Evolutionary conservation across 1,140 invertebrate genomes (phyloP).

Genomic region (Branchinecta lynchi): DNA sequence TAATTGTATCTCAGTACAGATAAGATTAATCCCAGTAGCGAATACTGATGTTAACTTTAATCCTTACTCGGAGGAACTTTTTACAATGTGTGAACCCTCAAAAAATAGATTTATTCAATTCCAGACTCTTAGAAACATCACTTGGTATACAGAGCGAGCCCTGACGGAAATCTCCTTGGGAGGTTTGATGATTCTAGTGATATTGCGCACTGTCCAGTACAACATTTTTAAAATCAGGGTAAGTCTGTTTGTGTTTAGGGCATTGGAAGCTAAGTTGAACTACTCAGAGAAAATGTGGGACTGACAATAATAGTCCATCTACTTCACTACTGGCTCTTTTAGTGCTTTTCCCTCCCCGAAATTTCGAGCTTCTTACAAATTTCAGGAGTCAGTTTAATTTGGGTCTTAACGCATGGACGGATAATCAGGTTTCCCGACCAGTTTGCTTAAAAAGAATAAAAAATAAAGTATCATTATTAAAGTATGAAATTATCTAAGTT

Average conservation of each 20-base stretch:
- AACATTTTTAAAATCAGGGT: slow-evolving; percentile 91
- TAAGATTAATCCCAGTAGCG: no score
- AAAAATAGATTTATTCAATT: slow-evolving; percentile 25
- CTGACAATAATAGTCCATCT: neutral
- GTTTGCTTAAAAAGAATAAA: no score
- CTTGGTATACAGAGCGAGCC: slow-evolving; percentile 79
- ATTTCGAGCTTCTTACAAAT: no score
- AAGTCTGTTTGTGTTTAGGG: slow-evolving; percentile 25
- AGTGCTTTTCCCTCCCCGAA: neutral
- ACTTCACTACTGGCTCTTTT: slow-evolving; percentile 2
- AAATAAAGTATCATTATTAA: no score
- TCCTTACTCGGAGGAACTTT: no score
- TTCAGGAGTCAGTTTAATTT: no score
- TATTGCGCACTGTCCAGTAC: slow-evolving; percentile 90
- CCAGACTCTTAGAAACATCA: slow-evolving; percentile 65
- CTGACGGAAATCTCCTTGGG: slow-evolving; percentile 85
- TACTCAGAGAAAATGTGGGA: neutral
- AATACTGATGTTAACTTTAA: no score
- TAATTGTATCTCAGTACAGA: no score
- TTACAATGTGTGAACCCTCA: no score
- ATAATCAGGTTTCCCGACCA: no score
- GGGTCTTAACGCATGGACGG: no score
- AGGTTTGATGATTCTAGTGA: slow-evolving; percentile 84
- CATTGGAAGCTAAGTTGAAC: neutral
- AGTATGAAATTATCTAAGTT: no score